Evolutionary conservation across 2,888 invertebrate species (phyloP), one percentile per base, ranked within the genome.

Genomic region (Molorchus minor): DNA sequence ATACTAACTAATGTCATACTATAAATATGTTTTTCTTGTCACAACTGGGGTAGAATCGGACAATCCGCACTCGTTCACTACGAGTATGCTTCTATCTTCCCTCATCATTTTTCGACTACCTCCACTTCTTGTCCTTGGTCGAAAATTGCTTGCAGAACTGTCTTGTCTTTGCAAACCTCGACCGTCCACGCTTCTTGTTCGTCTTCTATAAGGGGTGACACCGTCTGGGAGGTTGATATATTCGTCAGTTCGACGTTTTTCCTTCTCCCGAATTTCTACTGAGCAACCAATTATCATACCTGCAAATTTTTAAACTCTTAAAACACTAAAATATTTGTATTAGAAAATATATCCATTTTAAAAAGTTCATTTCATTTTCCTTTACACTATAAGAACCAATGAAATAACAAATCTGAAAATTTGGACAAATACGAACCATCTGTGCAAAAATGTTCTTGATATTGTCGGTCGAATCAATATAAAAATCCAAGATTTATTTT

Each of bases 21-120:
- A 40, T 10, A 51, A 1, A 12, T 51, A 51, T 5, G 38, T 51
- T 40, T 64, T 69, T 40, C 65, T 51, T 2, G 61, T 5, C 3
- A 49, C 38, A 13, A 69, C 57, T 15, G 69, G 69, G 3, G 69
- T 69, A 8, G 69, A 69, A 53, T 61, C 56, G n/a, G 62, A 43
- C 16, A 66, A 55, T 16, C 58, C 57, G 21, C 41, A 35, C 38
- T 67, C 65, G 19, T 62, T 56, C 49, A 59, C 41, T 7, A 69
- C 29, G 16, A 69, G 44, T 15, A 49, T 7, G 41, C 46, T 61
- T 29, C 41, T 54, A 16, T 62, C 62, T 41, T 54, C 62, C 8
- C 59, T 36, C 8, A 53, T 8, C 19, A 56, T 36, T 16, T 54
- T 59, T 43, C 51, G 56, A n/a, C 59, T 59, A 1, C 56, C 52